A percentile compares a stretch with the other conserved stretches of the same genome.
Conservation (phyloP, 2,113 vertebrate genomes). For the Notarius lentiginosus region DNA sequence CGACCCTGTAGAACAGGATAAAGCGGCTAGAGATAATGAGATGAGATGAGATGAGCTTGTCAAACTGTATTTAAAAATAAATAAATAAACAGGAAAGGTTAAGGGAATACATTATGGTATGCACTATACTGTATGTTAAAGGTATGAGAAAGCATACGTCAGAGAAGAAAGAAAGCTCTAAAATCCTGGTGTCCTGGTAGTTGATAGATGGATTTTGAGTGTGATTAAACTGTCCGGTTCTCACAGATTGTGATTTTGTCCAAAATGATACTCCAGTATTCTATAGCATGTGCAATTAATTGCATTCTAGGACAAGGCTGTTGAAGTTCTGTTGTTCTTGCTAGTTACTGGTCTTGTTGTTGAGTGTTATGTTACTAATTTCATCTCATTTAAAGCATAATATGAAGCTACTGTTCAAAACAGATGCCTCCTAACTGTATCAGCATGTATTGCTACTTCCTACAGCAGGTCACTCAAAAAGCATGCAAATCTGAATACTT, state of each 20-base stretch:
- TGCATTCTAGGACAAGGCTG: neutral
- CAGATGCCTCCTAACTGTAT: conserved; percentile 47
- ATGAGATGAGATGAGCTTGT: neutral
- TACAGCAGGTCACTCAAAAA: conserved; percentile 4
- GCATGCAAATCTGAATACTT: conserved; percentile 43
- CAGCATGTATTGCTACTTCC: conserved; percentile 14
- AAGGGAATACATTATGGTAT: neutral
- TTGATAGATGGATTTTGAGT: neutral
- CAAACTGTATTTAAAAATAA: neutral
- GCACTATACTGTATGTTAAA: neutral
- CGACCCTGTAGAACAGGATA: too few relatives aligned
- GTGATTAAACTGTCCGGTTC: neutral
- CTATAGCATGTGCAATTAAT: neutral
- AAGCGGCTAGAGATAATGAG: too few relatives aligned
- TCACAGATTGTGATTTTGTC: neutral
- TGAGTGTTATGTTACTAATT: neutral
- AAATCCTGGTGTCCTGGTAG: neutral
- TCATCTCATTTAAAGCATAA: conserved; percentile 16
- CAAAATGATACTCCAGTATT: neutral
- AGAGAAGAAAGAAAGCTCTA: neutral
- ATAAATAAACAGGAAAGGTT: neutral
- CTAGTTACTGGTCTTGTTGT: neutral
- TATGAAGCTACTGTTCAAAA: conserved; percentile 36
- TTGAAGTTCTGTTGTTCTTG: neutral
- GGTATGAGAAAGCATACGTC: neutral